A percentile compares a stretch with the other conserved stretches of the same genome.
These are phyloP conservation scores for Lipotes vexillifer DNA, from an alignment of 2,113 vertebrate genomes.

Conservation along the genomic window DNA sequence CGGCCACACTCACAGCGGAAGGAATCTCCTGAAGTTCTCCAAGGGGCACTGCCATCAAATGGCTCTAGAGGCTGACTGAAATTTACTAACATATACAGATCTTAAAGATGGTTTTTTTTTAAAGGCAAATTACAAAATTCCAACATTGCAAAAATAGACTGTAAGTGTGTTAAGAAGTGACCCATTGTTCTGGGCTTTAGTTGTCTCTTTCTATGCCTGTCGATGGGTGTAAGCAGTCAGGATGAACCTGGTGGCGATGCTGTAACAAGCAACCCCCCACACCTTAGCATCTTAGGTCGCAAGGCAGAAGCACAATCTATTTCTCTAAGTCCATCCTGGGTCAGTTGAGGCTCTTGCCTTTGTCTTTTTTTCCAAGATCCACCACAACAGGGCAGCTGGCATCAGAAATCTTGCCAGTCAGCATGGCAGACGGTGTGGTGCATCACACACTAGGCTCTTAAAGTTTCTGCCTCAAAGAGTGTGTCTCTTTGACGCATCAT, in stretches of 20 bases:
- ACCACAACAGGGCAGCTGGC: too few species aligned
- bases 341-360: not conserved
- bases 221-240: not conserved
- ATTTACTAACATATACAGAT: not conserved
- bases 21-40: constrained; percentile 58
- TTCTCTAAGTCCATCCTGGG: not conserved
- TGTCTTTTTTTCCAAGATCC: not conserved
- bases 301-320: not conserved
- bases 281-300: not conserved
- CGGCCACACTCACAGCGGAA: constrained; percentile 37
- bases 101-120: not conserved
- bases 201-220: too few species aligned
- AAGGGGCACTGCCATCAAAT: constrained; percentile 27
- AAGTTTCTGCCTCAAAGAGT: not conserved
- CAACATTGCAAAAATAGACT: not conserved
- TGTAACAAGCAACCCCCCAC: not conserved
- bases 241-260: too few species aligned
- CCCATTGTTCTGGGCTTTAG: not conserved
- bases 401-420: accelerated
- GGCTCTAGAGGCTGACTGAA: constrained; percentile 12
- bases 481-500: accelerated
- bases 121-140: not conserved
- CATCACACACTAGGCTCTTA: accelerated
- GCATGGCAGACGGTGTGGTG: accelerated
- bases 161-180: not conserved